A percentile compares a stretch with the other conserved stretches of the same genome.
These are phyloP conservation scores for Bombus sylvicola DNA, from an alignment of 1,140 invertebrate genomes.

Conservation along the genomic window DNA sequence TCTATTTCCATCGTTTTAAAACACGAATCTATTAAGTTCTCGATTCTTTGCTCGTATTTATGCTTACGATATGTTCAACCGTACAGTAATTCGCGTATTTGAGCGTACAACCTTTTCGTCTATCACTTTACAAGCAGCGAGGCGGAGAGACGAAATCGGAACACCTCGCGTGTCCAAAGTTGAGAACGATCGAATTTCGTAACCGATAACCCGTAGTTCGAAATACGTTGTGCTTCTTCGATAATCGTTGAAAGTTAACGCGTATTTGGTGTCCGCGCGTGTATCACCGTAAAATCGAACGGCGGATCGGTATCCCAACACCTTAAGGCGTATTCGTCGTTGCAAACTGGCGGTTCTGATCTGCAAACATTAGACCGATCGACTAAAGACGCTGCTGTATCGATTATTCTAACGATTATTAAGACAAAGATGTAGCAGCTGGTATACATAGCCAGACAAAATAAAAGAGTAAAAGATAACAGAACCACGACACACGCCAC, in stretches of 20 bases:
- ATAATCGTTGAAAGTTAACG: slow-evolving; percentile 33
- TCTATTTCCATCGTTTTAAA: not conserved
- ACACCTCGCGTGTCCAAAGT: not conserved
- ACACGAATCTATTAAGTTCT: not conserved
- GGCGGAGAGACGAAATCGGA: too few relatives aligned
- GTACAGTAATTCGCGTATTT: not conserved
- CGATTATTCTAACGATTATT: too few relatives aligned
- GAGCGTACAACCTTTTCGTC: not conserved
- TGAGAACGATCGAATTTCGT: not conserved
- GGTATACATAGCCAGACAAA: too few relatives aligned
- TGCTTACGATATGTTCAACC: rapidly evolving
- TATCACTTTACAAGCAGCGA: not conserved
- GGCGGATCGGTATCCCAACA: too few relatives aligned
- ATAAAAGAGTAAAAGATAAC: too few relatives aligned
- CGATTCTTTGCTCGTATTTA: not conserved
- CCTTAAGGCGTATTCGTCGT: not conserved
- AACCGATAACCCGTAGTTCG: not conserved
- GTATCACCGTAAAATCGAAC: not conserved
- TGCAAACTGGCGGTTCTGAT: too few relatives aligned
- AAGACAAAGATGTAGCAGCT: too few relatives aligned
- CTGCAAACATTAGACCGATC: rapidly evolving
- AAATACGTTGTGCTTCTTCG: slow-evolving; percentile 17
- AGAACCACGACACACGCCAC: too few relatives aligned
- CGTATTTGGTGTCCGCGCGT: not conserved
- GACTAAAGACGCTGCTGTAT: too few relatives aligned